Conservation (phyloP, 2,888 invertebrate genomes). For the Drosophila quasianomalipes region DNA sequence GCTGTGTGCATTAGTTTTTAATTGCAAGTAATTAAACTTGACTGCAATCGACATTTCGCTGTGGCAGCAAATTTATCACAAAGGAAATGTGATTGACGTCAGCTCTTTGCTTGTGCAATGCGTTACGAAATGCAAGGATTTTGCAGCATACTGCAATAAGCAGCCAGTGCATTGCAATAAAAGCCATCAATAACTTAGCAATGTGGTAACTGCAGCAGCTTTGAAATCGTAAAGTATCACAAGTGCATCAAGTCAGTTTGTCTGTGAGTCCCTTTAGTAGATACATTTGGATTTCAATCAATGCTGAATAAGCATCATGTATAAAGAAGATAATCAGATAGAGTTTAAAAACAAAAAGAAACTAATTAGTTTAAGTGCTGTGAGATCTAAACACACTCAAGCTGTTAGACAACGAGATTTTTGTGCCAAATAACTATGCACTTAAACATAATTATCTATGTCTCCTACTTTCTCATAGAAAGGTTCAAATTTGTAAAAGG, state of each 20-base stretch:
- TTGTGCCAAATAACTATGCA: background rate
- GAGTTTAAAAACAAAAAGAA: background rate
- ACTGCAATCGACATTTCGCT: constrained; percentile 53
- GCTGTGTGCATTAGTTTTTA: constrained; percentile 68
- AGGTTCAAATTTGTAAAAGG: background rate
- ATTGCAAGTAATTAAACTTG: constrained; percentile 72
- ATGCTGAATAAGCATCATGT: constrained; percentile 26
- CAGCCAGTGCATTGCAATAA: constrained; percentile 42
- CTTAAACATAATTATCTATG: background rate
- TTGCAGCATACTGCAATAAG: constrained; percentile 15
- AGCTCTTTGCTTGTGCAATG: constrained; percentile 61
- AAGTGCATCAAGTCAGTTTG: constrained; percentile 28
- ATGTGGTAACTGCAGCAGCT: constrained; percentile 50
- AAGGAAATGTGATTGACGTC: constrained; percentile 73
- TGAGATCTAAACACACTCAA: background rate
- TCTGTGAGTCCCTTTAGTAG: background rate
- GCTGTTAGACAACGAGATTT: background rate
- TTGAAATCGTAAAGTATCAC: constrained; percentile 24
- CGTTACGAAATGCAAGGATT: constrained; percentile 66
- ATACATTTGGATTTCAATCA: constrained; percentile 38
- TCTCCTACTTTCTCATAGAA: background rate
- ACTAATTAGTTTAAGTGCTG: background rate
- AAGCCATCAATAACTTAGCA: constrained; percentile 64
- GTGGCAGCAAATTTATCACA: constrained; percentile 68
- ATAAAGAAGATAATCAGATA: constrained; percentile 3